Conservation (phyloP, 2,888 invertebrate species). For the Chrysopilus asiliformis region DNA sequence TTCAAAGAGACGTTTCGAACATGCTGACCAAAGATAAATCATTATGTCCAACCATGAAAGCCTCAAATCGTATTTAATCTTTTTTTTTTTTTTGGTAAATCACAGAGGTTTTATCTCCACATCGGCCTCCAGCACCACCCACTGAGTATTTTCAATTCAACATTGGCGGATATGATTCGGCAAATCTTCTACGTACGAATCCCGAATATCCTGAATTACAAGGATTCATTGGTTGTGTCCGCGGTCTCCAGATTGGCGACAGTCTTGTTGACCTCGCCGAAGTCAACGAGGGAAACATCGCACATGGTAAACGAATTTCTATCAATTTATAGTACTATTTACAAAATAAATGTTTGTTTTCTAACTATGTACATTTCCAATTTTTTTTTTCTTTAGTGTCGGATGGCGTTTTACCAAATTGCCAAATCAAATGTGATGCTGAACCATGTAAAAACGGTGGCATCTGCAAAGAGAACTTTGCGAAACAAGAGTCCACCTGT, state of each 20-base stretch:
- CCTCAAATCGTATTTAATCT: too few species aligned
- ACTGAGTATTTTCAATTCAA: constrained; percentile 82
- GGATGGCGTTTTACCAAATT: constrained; percentile 62
- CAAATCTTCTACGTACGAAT: constrained; percentile 49
- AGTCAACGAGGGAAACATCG: constrained; percentile 52
- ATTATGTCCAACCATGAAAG: too few species aligned
- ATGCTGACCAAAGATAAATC: too few species aligned
- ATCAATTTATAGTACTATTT: too few species aligned
- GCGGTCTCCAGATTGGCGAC: constrained; percentile 74
- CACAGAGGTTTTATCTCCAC: constrained; percentile 73
- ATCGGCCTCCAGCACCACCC: constrained; percentile 77
- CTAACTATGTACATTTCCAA: too few species aligned
- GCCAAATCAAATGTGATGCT: constrained; percentile 79
- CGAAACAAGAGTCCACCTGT: constrained; percentile 71
- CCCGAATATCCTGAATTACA: constrained; percentile 41
- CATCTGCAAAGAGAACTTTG: constrained; percentile 77
- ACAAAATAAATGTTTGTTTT: too few species aligned
- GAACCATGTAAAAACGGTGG: constrained; percentile 81
- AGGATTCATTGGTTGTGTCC: constrained; percentile 75
- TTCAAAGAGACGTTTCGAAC: too few species aligned
- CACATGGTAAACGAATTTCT: constrained; percentile 57
- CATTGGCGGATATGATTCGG: constrained; percentile 70
- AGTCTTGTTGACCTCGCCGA: constrained; percentile 64
- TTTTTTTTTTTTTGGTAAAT: constrained; percentile 20
- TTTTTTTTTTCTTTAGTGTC: constrained; percentile 32